Evolutionary conservation across 2,888 invertebrate genomes (phyloP), one percentile per base, ranked within the genome.

Genomic region (Athalia rosae): DNA sequence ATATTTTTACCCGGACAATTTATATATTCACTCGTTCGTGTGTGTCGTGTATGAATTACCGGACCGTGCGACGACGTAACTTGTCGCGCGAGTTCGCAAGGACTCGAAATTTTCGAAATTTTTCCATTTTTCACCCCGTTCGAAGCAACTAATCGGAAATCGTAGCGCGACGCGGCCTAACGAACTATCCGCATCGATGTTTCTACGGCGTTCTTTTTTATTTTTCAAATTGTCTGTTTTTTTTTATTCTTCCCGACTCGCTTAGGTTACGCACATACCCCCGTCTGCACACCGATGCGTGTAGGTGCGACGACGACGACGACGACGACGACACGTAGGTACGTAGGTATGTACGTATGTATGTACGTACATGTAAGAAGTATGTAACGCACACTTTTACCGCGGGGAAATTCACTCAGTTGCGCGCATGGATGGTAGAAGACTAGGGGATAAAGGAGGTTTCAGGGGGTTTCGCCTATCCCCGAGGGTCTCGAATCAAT

Each of bases 401-500:
- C 43, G 43, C 41, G 71, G 58, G 67, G 56, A 71, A 71, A 71
- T 71, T 71, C 58, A 71, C 58, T 71, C 58, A 58, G 43, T n/a
- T 58, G 4, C n/a, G 58, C 13, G 13, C 56, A 71, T 13, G 43
- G 71, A 58, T 45, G 41, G 56, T 43, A 41, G 71, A 50, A 11
- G 45, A n/a, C n/a, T n/a, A 13, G n/a, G n/a, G 63, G 45, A n/a
- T 11, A n/a, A 5, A 41, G 45, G 28, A n/a, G 67, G 13, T 9
- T 13, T 47, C 13, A 58, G 13, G 56, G 71, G 58, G 13, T n/a
- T 45, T 71, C 58, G 71, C 74, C 74, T 74, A 74, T 61, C 61
- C 74, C 74, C 74, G 74, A 74, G 62, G 74, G 74, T 83, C 81
- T 82, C 84, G 83, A 84, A 88, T 88, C 88, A 87, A 89, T 89